Conservation (phyloP, 2,888 invertebrate genomes). For the Tinea semifulvella region DNA sequence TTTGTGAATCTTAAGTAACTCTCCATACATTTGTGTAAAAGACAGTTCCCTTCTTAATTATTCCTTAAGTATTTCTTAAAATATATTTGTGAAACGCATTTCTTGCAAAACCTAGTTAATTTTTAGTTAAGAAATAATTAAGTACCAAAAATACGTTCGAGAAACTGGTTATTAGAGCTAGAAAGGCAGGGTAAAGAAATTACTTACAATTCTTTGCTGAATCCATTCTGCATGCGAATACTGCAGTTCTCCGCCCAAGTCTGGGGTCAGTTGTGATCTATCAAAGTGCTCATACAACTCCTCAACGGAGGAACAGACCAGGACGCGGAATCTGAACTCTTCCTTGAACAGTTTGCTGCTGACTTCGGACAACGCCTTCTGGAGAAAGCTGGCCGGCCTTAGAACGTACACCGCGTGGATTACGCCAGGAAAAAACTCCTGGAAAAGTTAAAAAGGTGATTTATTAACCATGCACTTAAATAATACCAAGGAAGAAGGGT, state of each 20-base stretch:
- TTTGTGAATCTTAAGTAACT: too few species aligned
- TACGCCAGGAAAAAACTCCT: constrained; percentile 94
- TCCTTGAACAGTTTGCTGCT: constrained; percentile 91
- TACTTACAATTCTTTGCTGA: constrained; percentile 90
- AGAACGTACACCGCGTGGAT: constrained; percentile 94
- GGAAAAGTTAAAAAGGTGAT: constrained; percentile 30
- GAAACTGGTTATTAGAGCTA: too few species aligned
- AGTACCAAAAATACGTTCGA: too few species aligned
- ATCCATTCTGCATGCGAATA: constrained; percentile 98
- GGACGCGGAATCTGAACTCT: constrained; percentile 90
- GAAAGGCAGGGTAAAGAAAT: too few species aligned
- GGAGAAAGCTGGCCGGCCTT: constrained; percentile 92
- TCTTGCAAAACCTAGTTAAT: too few species aligned
- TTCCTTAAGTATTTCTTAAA: too few species aligned
- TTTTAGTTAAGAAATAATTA: too few species aligned
- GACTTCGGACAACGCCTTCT: constrained; percentile 95
- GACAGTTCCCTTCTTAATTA: too few species aligned
- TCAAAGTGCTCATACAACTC: constrained; percentile 90
- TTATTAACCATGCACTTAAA: neutral
- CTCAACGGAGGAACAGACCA: constrained; percentile 84
- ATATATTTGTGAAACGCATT: too few species aligned
- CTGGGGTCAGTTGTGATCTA: constrained; percentile 83
- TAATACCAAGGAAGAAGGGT: too few species aligned
- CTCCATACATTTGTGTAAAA: too few species aligned
- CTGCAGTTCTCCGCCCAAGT: constrained; percentile 87